Evolutionary conservation across 2,888 invertebrate species (phyloP).

Genomic region (Germaria angustata): DNA sequence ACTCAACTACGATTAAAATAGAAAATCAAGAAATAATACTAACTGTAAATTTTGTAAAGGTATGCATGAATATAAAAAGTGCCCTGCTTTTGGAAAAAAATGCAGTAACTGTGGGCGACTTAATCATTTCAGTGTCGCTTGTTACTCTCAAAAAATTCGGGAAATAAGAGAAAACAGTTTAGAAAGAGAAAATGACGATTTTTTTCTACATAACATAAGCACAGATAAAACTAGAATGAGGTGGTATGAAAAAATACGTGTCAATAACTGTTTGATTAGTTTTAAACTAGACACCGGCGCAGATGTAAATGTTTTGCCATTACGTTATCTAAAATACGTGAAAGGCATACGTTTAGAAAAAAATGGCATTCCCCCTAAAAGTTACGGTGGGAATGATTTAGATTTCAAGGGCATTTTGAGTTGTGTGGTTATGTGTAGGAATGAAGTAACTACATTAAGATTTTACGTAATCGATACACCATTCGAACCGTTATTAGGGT

Average conservation of each 20-base stretch:
- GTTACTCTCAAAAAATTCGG: too few species aligned
- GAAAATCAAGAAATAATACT: not conserved
- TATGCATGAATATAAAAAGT: constrained; percentile 32
- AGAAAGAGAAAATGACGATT: not conserved
- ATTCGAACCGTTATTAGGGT: constrained; percentile 32
- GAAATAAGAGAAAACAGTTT: constrained; percentile 14
- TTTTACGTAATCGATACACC: constrained; percentile 59
- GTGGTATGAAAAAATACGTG: constrained; percentile 53
- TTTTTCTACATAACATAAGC: constrained; percentile 32
- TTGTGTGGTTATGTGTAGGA: constrained; percentile 18
- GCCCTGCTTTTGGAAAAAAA: not conserved
- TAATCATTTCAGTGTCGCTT: too few species aligned
- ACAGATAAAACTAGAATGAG: not conserved
- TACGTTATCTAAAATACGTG: constrained; percentile 48
- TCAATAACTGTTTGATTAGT: constrained; percentile 45
- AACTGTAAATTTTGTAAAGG: constrained; percentile 11
- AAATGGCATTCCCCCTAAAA: constrained; percentile 31
- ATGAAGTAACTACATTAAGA: constrained; percentile 48
- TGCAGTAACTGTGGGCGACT: constrained; percentile 5
- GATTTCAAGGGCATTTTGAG: not conserved
- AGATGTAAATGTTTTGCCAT: constrained; percentile 48
- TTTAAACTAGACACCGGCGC: constrained; percentile 60
- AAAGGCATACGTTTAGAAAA: constrained; percentile 32
- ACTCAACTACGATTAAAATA: not conserved
- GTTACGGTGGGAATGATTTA: not conserved